Percentiles rank a stretch among this genome's conserved stretches.
These are phyloP conservation scores for Metridium senile DNA, from an alignment of 92 coral and sea anemone genomes.

Conservation along the genomic window DNA sequence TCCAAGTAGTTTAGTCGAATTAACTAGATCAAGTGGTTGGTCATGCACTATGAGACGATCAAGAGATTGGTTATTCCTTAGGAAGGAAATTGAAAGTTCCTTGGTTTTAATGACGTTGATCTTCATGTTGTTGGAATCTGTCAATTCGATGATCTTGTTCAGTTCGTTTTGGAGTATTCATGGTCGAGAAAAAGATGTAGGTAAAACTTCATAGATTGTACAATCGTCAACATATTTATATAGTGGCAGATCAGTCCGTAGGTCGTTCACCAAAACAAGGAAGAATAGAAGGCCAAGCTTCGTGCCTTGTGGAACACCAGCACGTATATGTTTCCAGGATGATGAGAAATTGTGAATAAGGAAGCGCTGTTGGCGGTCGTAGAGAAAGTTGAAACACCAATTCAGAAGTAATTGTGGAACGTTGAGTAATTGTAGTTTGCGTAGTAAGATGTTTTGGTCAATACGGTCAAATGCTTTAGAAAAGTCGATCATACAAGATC, in stretches of 20 bases:
- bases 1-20: no score
- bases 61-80: slow-evolving; percentile 4
- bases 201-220: no score
- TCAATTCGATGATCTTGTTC: slow-evolving; percentile 18
- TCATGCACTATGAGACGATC: slow-evolving; percentile 22
- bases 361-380: slow-evolving; percentile 27
- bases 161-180: slow-evolving; percentile 14
- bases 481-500: slow-evolving; percentile 57
- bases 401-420: no score
- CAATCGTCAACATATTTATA: no score
- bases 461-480: no score
- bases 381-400: no score
- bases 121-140: no score
- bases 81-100: slow-evolving; percentile 42
- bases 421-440: no score
- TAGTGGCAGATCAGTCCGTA: not conserved
- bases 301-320: slow-evolving; percentile 54
- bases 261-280: slow-evolving; percentile 47
- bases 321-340: slow-evolving; percentile 47
- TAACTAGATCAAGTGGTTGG: no score
- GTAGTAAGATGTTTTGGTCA: no score
- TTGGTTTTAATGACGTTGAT: no score
- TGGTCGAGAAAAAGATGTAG: not conserved
- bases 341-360: slow-evolving; percentile 26
- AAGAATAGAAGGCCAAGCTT: slow-evolving; percentile 49